These are phyloP conservation scores for Sebastes ruberrimus DNA, from an alignment of 2,797 vertebrate species.

Conservation along the genomic window DNA sequence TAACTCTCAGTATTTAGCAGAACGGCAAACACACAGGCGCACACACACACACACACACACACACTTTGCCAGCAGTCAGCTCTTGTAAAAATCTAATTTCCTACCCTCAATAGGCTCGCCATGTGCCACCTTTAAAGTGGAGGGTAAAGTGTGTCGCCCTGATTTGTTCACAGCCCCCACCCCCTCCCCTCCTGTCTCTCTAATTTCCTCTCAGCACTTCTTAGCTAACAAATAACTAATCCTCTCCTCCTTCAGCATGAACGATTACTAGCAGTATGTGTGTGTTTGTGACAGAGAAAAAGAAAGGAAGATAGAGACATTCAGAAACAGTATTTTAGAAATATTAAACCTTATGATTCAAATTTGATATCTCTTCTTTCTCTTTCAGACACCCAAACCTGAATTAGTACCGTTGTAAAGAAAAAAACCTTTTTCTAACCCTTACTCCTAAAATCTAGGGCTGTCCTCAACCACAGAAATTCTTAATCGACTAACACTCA, in stretches of 20 bases:
- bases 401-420: not conserved
- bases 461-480: too few relatives aligned
- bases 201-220: constrained; percentile 56
- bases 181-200: not conserved
- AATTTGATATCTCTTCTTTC: not conserved
- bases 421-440: too few relatives aligned
- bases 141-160: constrained; percentile 44
- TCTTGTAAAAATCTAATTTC: constrained; percentile 75
- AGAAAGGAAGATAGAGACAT: not conserved
- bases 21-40: constrained; percentile 1
- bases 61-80: constrained; percentile 34
- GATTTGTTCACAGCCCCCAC: constrained; percentile 64
- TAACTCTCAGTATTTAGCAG: constrained; percentile 59
- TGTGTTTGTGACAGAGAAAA: not conserved
- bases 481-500: too few relatives aligned
- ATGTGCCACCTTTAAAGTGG: constrained; percentile 64
- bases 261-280: not conserved
- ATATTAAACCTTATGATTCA: not conserved
- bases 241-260: constrained; percentile 3
- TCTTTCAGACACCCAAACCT: not conserved
- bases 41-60: constrained; percentile 48
- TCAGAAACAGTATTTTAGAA: not conserved
- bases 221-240: constrained; percentile 53
- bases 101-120: constrained; percentile 53
- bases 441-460: too few relatives aligned